Evolutionary conservation across 2,888 invertebrate genomes (phyloP).

Genomic region (Pilophorus perplexus): DNA sequence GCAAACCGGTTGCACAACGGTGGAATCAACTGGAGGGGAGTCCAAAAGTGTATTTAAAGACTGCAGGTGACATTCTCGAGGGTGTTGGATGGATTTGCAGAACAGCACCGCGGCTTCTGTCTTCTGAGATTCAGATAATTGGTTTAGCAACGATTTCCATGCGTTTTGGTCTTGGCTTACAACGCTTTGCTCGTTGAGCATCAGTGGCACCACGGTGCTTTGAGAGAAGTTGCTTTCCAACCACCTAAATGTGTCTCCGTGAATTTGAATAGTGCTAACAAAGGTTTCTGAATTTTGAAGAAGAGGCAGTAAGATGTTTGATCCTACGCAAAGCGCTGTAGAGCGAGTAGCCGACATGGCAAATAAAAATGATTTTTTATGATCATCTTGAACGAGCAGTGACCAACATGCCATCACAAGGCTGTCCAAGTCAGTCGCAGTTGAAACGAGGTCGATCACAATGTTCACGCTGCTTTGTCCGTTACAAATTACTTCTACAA

Average conservation of each 20-base stretch:
- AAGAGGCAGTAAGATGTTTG: slow-evolving; percentile 3
- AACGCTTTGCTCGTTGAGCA: neutral
- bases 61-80: neutral
- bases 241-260: neutral
- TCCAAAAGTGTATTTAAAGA: slow-evolving; percentile 7
- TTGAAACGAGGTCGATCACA: slow-evolving; percentile 22
- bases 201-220: neutral
- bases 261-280: neutral
- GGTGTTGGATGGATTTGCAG: neutral
- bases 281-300: neutral
- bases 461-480: slow-evolving; percentile 19
- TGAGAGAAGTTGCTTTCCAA: slow-evolving; percentile 1
- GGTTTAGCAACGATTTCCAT: slow-evolving; percentile 10
- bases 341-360: slow-evolving; percentile 22
- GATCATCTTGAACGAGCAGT: neutral
- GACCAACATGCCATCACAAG: neutral
- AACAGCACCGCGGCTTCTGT: neutral
- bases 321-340: slow-evolving; percentile 9
- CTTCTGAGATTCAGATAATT: slow-evolving; percentile 5
- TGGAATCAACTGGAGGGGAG: neutral
- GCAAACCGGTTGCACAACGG: neutral
- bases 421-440: neutral
- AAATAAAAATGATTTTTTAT: slow-evolving; percentile 16
- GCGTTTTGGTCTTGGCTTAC: neutral
- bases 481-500: neutral